These are phyloP conservation scores for Pardosa pseudoannulata DNA, from an alignment of 2,888 invertebrate genomes.

Conservation along the genomic window DNA sequence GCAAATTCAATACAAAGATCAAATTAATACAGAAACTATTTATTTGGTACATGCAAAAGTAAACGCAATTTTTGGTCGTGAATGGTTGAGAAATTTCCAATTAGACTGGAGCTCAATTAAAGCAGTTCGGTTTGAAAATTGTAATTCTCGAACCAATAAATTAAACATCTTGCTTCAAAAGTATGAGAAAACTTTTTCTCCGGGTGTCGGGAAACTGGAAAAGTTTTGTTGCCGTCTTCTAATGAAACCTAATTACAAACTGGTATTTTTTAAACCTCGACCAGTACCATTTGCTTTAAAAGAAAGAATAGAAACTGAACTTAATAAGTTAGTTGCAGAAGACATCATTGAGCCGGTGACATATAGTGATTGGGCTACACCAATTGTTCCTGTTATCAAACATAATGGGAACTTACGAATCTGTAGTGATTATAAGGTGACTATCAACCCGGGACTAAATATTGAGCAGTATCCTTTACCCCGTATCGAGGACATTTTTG, in stretches of 20 bases:
- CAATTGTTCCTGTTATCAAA: slow-evolving; percentile 48
- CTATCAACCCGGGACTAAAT: slow-evolving; percentile 74
- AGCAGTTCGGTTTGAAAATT: slow-evolving; percentile 45
- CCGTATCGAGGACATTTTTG: slow-evolving; percentile 40
- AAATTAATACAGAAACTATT: slow-evolving; percentile 55
- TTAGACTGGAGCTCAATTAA: slow-evolving; percentile 48
- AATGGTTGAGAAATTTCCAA: slow-evolving; percentile 54
- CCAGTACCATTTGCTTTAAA: slow-evolving; percentile 52
- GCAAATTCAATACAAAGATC: slow-evolving; percentile 57
- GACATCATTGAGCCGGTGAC: slow-evolving; percentile 47
- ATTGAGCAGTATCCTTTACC: slow-evolving; percentile 75
- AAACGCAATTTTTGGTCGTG: slow-evolving; percentile 55
- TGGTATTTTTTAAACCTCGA: slow-evolving; percentile 51
- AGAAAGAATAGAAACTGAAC: slow-evolving; percentile 46
- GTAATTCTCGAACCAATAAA: slow-evolving; percentile 49
- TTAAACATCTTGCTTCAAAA: slow-evolving; percentile 46
- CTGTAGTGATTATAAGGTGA: no score
- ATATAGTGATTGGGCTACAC: slow-evolving; percentile 46
- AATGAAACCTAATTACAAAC: slow-evolving; percentile 55
- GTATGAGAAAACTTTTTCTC: slow-evolving; percentile 47
- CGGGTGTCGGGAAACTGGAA: slow-evolving; percentile 44
- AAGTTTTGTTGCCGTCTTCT: slow-evolving; percentile 52
- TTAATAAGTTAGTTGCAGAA: slow-evolving; percentile 39
- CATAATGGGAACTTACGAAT: slow-evolving; percentile 64
- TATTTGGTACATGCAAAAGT: slow-evolving; percentile 58